These are phyloP conservation scores for Corapipo altera DNA, from an alignment of 2,113 vertebrate species.

Conservation along the genomic window DNA sequence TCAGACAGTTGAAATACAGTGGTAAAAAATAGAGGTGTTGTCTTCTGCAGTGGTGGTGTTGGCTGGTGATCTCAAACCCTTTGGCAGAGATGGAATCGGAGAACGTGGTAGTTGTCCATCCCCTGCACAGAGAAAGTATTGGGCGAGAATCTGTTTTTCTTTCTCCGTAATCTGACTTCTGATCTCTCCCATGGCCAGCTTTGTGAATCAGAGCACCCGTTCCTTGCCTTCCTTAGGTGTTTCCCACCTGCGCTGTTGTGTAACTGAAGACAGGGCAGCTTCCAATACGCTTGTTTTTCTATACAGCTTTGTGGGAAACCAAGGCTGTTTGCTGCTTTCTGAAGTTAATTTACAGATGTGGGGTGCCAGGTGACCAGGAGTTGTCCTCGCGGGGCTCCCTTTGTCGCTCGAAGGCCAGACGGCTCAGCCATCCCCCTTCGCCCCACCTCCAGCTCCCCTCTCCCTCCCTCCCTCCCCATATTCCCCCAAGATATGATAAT, in stretches of 20 bases:
- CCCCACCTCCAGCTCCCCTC: neutral
- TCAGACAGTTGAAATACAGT: neutral
- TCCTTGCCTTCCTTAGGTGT: neutral
- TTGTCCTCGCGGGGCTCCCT: neutral
- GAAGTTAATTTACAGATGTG: neutral
- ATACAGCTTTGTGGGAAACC: neutral
- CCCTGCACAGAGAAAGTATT: neutral
- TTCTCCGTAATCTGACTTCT: neutral
- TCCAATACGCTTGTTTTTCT: neutral
- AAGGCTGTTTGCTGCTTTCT: neutral
- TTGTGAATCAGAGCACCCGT: neutral
- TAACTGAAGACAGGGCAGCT: neutral
- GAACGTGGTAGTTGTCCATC: neutral
- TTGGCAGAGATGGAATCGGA: neutral
- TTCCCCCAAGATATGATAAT: constrained; percentile 85
- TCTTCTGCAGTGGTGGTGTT: neutral
- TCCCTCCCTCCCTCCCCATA: neutral
- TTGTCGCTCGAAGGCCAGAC: neutral
- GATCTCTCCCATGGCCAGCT: neutral
- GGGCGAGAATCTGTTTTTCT: neutral
- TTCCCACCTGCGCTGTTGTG: neutral
- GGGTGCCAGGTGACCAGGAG: neutral
- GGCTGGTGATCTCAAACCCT: neutral
- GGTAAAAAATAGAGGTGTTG: neutral
- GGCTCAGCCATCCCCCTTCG: neutral